These are phyloP conservation scores for Lypha dubia DNA, from an alignment of 2,888 invertebrate genomes.

Conservation along the genomic window DNA sequence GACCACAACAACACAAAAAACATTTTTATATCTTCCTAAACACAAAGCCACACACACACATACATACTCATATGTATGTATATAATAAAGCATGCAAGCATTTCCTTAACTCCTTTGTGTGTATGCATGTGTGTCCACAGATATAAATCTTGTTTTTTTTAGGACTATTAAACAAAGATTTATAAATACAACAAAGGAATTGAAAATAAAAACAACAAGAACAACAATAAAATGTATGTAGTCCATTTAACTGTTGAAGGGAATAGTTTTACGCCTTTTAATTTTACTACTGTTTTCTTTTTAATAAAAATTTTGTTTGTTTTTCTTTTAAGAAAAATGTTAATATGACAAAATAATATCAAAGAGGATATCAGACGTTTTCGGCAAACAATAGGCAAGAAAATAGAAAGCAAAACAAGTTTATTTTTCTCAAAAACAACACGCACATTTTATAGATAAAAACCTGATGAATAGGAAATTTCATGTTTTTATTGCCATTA, in stretches of 20 bases:
- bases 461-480: neutral
- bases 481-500: constrained; percentile 1
- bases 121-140: constrained; percentile 16
- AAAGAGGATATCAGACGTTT: neutral
- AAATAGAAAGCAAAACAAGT: neutral
- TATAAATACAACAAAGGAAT: neutral
- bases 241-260: constrained; percentile 24
- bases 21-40: neutral
- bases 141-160: constrained; percentile 60
- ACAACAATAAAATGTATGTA: constrained; percentile 26
- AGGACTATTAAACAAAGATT: constrained; percentile 46
- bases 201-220: neutral
- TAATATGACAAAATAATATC: neutral
- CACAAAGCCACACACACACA: no score
- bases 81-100: neutral
- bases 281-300: constrained; percentile 15
- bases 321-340: neutral
- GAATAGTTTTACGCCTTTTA: constrained; percentile 35
- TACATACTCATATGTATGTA: neutral
- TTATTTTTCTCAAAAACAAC: neutral
- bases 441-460: neutral
- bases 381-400: neutral
- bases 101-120: neutral
- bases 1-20: neutral
- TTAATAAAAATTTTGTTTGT: neutral